These are phyloP conservation scores for Lutraria lutraria DNA, from an alignment of 2,888 invertebrate species.

Conservation along the genomic window DNA sequence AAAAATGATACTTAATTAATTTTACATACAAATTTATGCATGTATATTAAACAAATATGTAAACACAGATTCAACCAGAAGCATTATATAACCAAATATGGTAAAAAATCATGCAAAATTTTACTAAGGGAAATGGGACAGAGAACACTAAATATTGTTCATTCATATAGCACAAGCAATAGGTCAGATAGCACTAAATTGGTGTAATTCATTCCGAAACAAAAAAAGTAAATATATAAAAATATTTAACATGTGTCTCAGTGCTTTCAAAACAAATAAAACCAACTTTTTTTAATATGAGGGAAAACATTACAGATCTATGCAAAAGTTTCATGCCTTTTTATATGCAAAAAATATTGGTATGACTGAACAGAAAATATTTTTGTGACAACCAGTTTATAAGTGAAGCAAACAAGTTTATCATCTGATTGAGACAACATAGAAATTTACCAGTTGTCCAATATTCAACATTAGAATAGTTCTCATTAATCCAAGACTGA, in stretches of 20 bases:
- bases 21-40: too few species aligned
- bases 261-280: neutral
- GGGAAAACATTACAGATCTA: neutral
- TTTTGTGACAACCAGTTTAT: neutral
- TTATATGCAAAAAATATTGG: neutral
- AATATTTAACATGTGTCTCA: neutral
- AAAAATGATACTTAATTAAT: too few species aligned
- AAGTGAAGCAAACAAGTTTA: neutral
- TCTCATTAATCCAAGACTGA: slow-evolving; percentile 65
- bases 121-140: neutral
- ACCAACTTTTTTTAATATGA: neutral
- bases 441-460: slow-evolving; percentile 46
- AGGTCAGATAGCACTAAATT: neutral
- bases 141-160: neutral
- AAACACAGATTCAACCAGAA: neutral
- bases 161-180: neutral
- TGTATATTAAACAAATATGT: neutral
- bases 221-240: neutral
- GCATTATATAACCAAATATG: neutral
- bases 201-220: neutral
- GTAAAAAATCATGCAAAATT: neutral
- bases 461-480: slow-evolving; percentile 44
- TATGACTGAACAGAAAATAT: neutral
- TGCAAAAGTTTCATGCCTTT: neutral
- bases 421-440: slow-evolving; percentile 3